Base-by-base conservation (phyloP, 2,888 invertebrate species). In the Zaprionus lineosus region DNA sequence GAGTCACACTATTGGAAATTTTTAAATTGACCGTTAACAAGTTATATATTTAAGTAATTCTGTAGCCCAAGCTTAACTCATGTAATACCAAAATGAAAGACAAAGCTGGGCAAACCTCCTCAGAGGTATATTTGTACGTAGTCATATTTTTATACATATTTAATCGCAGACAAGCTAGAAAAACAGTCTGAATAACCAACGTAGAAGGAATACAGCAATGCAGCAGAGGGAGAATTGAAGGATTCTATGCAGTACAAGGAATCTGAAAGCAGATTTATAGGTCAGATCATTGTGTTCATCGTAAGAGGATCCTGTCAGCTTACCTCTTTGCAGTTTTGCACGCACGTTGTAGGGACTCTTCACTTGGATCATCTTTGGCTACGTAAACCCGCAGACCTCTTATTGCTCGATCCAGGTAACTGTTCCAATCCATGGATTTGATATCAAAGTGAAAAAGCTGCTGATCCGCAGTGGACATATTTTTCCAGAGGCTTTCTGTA, bases 361-460 rank as follows among this genome's bases (percentile, higher is more conserved):
- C 18, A 3, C 92, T 92, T 9, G 94, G 91, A 58, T 93, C 92
- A 65, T 97, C 96, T 83, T 96, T 96, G 72, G 95, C 92, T 47
- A 97, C 88, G 87, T 94, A 95, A 47, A 92, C 89, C 48, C 96
- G 91, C 46, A 96, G 92, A 2, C 97, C 97, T 39, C 91, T 90
- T 15, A 96, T 90, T 86, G 96, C 95, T 5, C 58, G 60, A 11
- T 77, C 50, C 24, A 89, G 83, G 37, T 88, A 86, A 0, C 51
- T 51, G 2, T 37, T 87, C 97, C 97, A 97, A 74, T 94, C 90
- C 5, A 97, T 90, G 5, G 92, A 90, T 0, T 90, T 89, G 89
- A 97, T 93, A 84, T 94, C 94, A 88, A 97, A 95, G 4, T 93
- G 93, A 88, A 95, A 97, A 39, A 94, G 63, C 88, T 90, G 74